phyloP scores from a whole-genome alignment of 2,113 vertebrate genomes.

The Xyrauchen texanus region DNA sequence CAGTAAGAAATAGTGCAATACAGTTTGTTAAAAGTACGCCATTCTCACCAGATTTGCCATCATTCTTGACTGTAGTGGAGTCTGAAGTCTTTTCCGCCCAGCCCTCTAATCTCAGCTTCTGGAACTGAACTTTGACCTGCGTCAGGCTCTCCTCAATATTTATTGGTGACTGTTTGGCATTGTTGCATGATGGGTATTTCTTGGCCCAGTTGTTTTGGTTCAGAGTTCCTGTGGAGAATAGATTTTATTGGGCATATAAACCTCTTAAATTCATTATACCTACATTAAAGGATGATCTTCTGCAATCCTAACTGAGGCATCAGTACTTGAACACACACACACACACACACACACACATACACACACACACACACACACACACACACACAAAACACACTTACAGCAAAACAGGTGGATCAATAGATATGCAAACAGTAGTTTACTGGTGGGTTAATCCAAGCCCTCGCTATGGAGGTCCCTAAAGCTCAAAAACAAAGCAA shows the following conservation, averaged over 20 bases:
- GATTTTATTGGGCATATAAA: neutral
- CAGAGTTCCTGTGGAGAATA: conserved; percentile 79
- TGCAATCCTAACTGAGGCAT: no score
- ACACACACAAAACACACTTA: neutral
- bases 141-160: conserved; percentile 91
- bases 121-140: conserved; percentile 90
- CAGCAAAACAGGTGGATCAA: conserved; percentile 27
- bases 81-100: conserved; percentile 82
- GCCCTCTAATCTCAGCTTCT: conserved; percentile 86
- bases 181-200: conserved; percentile 93
- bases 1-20: no score
- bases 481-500: conserved; percentile 45
- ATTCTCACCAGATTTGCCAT: conserved; percentile 90
- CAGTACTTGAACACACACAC: no score
- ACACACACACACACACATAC: neutral
- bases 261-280: no score
- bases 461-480: conserved; percentile 13
- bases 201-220: conserved; percentile 95
- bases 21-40: no score
- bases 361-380: no score
- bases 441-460: conserved; percentile 26
- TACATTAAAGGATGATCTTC: no score
- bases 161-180: conserved; percentile 92
- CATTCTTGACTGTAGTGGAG: conserved; percentile 85
- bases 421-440: conserved; percentile 12